Conservation (phyloP, 1,140 invertebrate genomes). For the Elysia chlorotica region DNA sequence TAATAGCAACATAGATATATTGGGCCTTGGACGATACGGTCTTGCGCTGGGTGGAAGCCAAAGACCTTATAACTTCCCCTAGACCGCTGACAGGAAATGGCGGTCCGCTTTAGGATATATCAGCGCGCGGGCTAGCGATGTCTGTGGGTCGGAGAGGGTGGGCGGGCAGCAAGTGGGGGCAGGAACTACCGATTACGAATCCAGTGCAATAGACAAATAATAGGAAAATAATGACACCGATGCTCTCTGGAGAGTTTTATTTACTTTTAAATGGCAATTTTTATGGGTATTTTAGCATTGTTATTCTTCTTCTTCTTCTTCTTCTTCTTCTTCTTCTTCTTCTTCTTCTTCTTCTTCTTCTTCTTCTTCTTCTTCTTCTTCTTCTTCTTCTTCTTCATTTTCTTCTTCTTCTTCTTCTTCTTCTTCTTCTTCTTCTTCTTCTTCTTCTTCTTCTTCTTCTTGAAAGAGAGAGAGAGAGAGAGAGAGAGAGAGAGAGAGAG, state of each 20-base stretch:
- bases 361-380: slow-evolving; percentile 28
- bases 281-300: slow-evolving; percentile 6
- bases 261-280: slow-evolving; percentile 18
- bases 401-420: slow-evolving; percentile 19
- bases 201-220: too few relatives aligned
- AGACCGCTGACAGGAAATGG: too few relatives aligned
- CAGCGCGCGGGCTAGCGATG: background rate
- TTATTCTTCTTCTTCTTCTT: slow-evolving; percentile 13
- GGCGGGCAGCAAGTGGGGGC: too few relatives aligned
- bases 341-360: slow-evolving; percentile 25
- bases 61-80: too few relatives aligned
- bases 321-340: slow-evolving; percentile 25
- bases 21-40: too few relatives aligned
- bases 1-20: too few relatives aligned
- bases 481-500: too few relatives aligned
- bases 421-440: slow-evolving; percentile 26
- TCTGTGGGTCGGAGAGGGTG: background rate
- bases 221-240: too few relatives aligned
- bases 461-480: background rate
- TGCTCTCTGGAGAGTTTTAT: slow-evolving; percentile 25
- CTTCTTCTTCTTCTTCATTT: slow-evolving; percentile 23
- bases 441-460: slow-evolving; percentile 24
- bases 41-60: too few relatives aligned
- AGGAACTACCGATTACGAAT: too few relatives aligned
- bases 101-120: too few relatives aligned